Base-by-base conservation (phyloP, 2,797 vertebrate species). In the Macrochelys suwanniensis region DNA sequence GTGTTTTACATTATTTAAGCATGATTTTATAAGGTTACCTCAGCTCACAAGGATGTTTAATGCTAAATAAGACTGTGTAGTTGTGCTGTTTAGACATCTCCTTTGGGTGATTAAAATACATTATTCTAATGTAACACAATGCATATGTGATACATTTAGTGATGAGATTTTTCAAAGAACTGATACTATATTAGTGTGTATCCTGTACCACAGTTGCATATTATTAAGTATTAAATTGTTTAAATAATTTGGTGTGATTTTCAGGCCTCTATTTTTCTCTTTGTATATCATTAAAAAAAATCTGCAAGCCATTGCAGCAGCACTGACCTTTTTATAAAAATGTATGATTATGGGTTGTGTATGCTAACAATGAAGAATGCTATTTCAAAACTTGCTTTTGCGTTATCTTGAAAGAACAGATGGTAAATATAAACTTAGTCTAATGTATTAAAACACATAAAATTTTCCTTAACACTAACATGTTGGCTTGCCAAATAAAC, bases 21-120 rank as follows among this genome's bases (percentile, higher is more conserved):
- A 98, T 97, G 98, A 98, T 97, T 98, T 98, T 99, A 99, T 99
- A 98, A 99, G 99, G 99, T 99, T 99, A 99, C 99, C 99, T 98
- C 98, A 98, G 98, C 99, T 99, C 99, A 99, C 99, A 99, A 99
- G 99, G 98, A 99, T 99, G 99, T 99, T 99, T 99, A 99, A 99
- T 99, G 99, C 99, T 98, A 98, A 99, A 99, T 99, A 98, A 98
- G 98, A 98, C 98, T 98, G 98, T 98, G 96, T 98, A 99, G 98
- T 99, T 98, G 98, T 98, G 98, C 98, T 98, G 99, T 98, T 98
- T 98, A 97, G 98, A 98, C 97, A 98, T 97, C 98, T 99, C 99
- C 99, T 99, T 98, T 98, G 99, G 99, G 99, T 99, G 98, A 99
- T 98, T 99, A 99, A 99, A 98, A 98, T 99, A 99, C 98, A 98